Base-by-base conservation (phyloP, 2,888 invertebrate genomes). In the Epinotia bilunana region DNA sequence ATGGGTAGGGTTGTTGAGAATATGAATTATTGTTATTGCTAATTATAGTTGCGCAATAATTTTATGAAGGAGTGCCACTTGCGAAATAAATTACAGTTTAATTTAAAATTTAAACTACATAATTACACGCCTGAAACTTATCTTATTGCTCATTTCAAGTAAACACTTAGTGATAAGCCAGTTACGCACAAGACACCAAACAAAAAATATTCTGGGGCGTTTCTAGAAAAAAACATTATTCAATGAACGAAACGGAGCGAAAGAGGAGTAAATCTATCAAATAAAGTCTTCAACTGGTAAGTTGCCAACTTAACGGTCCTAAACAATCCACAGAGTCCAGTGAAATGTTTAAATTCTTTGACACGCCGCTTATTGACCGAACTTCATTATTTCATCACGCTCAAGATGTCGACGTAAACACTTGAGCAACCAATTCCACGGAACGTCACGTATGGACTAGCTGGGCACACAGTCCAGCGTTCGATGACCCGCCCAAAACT, bases 381-480 rank as follows among this genome's bases (percentile, higher is more conserved):
- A 71, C 65, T 39, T 74, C 72, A 74, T 74, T 68, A 77, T 68
- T 72, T 72, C 68, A 69, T 46, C 62, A 71, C 70, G 53, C 49
- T 65, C 70, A 71, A 60, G 74, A 74, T 65, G 64, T 74, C 58
- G 68, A 46, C 49, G 64, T 58, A 74, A 74, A 74, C 70, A 74
- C 74, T 74, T 71, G 74, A 53, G 20, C 55, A 39, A 63, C 69
- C 73, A 74, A 74, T 74, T 74, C 70, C 53, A 70, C 62, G 73
- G 73, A 71, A 74, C 74, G 74, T 74, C 70, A 74, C 74, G 70
- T 65, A 65, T 71, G 60, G 58, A 39, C 49, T 70, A 20, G 53
- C 33, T 65, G 63, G 33, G 28, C 57, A 39, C 64, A 57, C 60
- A 53, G 53, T 65, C 18, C 33, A 39, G 57, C 18, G 74, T 55